Evolutionary conservation across 1,140 invertebrate species (phyloP).

Genomic region (Phthorimaea operculella): DNA sequence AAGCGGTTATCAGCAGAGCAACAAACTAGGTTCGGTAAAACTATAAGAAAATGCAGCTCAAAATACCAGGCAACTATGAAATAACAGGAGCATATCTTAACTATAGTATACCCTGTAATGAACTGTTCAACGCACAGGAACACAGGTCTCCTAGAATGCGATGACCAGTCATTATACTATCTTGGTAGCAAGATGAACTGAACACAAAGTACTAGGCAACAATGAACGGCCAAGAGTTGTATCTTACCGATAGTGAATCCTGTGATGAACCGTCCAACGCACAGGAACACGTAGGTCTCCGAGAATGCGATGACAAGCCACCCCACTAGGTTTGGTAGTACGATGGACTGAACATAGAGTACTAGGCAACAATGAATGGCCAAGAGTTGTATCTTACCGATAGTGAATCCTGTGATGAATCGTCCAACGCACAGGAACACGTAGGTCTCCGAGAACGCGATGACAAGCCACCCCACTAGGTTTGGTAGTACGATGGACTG

Average conservation of each 20-base stretch:
- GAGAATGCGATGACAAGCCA: conserved; percentile 79
- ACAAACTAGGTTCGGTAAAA: conserved; percentile 79
- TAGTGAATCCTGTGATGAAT: conserved; percentile 79
- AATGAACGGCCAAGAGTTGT: too few species aligned
- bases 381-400: conserved; percentile 60
- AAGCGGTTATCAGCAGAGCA: conserved; percentile 80
- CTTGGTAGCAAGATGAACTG: conserved; percentile 71
- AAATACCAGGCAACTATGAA: too few species aligned
- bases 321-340: conserved; percentile 78
- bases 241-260: conserved; percentile 75
- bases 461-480: conserved; percentile 78
- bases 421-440: conserved; percentile 74
- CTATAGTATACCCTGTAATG: conserved; percentile 78
- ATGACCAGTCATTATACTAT: conserved; percentile 80
- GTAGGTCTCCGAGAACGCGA: conserved; percentile 72
- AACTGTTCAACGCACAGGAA: conserved; percentile 75
- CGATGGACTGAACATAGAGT: conserved; percentile 15
- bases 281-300: conserved; percentile 70
- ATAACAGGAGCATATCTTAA: conserved; percentile 42
- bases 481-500: conserved; percentile 71
- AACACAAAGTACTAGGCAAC: too few species aligned
- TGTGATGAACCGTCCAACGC: conserved; percentile 78
- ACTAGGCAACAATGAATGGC: too few species aligned
- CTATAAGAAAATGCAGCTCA: too few species aligned
- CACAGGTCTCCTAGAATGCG: conserved; percentile 70